Evolutionary conservation across 2,113 vertebrate species (phyloP), one percentile per base, ranked within the genome.

Genomic region (Variabilichromis moorii): DNA sequence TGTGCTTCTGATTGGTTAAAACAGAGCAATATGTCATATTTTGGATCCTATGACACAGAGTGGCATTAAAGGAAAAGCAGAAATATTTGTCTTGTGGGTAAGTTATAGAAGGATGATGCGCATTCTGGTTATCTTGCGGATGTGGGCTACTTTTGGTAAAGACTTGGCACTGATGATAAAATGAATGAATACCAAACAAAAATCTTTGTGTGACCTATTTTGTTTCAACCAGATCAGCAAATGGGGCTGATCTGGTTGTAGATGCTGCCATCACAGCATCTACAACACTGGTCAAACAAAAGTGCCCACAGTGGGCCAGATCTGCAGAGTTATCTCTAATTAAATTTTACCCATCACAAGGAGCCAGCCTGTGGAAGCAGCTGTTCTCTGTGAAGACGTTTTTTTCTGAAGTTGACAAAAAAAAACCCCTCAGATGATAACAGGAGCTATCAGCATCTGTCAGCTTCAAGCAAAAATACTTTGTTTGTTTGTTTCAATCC

Each of bases 81-180:
- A 78, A 31, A 78, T 78, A 8, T 31, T 31, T 19, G 45, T n/a
- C 26, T 50, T n/a, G 10, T 45, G 9, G 14, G 24, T 31, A 78
- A 19, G 26, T 78, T 50, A 78, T 12, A 50, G 71, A 47, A 47
- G 21, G 42, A 78, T 50, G 16, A 47, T 78, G 45, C 26, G 0
- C 10, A 1, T 50, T 50, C 45, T 13, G 16, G 73, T 78, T 78
- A 31, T 0, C 9, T 31, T 31, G 73, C 0, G 0, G 45, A 78
- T 78, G 10, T 78, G 26, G 17, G 73, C 16, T 50, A 31, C 42
- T 50, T 78, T 6, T 47, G 1, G 42, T 76, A 76, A 76, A 47
- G 71, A 47, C 42, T 47, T 26, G 6, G 68, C 68, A 50, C 71
- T 28, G 42, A 78, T 50, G 45, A 78, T 50, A 8, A 50, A 31